A percentile compares a stretch with the other conserved stretches of the same genome.
Evolutionary conservation across 1,140 invertebrate species (phyloP).

Genomic region (Bombus superbus): DNA sequence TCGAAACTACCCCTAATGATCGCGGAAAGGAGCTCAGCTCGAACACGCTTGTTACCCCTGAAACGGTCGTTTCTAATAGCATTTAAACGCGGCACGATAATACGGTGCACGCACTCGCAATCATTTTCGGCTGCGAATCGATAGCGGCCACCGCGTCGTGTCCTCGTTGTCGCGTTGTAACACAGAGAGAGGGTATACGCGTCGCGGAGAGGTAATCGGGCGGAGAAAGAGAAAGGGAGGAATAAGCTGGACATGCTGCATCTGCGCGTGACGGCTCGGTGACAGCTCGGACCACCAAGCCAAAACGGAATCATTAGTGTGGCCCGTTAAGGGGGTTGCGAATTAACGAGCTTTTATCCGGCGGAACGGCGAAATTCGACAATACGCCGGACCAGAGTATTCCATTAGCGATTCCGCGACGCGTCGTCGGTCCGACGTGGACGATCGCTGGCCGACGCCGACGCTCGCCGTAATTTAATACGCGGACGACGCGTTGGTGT

Average conservation of each 20-base stretch:
- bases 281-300: constrained; percentile 67
- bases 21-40: not conserved
- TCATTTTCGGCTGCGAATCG: constrained; percentile 58
- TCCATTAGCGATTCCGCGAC: constrained; percentile 76
- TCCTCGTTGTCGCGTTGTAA: constrained; percentile 36
- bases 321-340: constrained; percentile 70
- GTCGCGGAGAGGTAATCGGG: not conserved
- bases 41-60: not conserved
- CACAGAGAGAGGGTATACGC: constrained; percentile 8
- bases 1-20: not conserved
- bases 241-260: constrained; percentile 60
- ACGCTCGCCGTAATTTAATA: constrained; percentile 67
- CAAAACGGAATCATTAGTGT: constrained; percentile 72
- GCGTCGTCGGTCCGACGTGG: constrained; percentile 56
- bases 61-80: not conserved
- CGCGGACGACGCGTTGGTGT: constrained; percentile 15
- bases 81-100: constrained; percentile 10
- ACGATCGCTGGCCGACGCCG: constrained; percentile 44
- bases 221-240: constrained; percentile 40
- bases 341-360: constrained; percentile 71
- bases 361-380: constrained; percentile 70
- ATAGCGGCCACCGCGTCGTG: constrained; percentile 40
- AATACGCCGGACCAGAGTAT: constrained; percentile 72
- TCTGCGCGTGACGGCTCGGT: constrained; percentile 68
- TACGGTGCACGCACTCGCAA: constrained; percentile 25